Conservation (phyloP, 2,113 vertebrate species). For the Indri indri region DNA sequence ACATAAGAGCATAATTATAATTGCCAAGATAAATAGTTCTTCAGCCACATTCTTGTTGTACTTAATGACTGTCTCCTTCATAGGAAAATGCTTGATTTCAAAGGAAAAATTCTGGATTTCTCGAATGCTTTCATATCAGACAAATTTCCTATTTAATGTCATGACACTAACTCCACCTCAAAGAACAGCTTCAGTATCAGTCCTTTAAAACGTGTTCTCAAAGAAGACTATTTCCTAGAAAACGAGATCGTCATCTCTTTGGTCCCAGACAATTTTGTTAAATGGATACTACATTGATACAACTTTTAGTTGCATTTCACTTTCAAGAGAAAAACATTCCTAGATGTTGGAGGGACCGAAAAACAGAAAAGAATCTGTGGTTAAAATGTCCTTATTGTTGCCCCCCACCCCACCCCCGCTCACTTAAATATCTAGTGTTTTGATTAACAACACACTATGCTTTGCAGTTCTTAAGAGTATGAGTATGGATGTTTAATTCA, state of each 20-base stretch:
- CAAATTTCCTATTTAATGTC: conserved; percentile 44
- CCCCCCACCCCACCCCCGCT: rapidly evolving
- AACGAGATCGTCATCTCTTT: not conserved
- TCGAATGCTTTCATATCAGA: conserved; percentile 26
- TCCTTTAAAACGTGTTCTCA: conserved; percentile 32
- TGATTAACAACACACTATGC: not conserved
- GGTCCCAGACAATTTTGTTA: conserved; percentile 12
- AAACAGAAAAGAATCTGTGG: not conserved
- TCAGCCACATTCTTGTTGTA: not conserved
- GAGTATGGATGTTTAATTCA: not conserved
- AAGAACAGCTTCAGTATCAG: not conserved
- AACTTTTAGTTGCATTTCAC: conserved; percentile 5
- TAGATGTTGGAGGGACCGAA: not conserved
- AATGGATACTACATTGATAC: not conserved
- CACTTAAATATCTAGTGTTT: not conserved
- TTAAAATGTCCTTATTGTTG: not conserved
- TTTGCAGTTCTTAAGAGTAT: not conserved
- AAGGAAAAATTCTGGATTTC: conserved; percentile 25
- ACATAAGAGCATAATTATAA: conserved; percentile 29
- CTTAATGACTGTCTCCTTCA: not conserved
- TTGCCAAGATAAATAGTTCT: not conserved
- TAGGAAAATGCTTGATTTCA: not conserved
- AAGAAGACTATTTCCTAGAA: conserved; percentile 38
- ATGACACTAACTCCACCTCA: not conserved
- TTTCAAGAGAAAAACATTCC: not conserved